Conservation (phyloP, 2,113 vertebrate species). For the Cottus gobio region DNA sequence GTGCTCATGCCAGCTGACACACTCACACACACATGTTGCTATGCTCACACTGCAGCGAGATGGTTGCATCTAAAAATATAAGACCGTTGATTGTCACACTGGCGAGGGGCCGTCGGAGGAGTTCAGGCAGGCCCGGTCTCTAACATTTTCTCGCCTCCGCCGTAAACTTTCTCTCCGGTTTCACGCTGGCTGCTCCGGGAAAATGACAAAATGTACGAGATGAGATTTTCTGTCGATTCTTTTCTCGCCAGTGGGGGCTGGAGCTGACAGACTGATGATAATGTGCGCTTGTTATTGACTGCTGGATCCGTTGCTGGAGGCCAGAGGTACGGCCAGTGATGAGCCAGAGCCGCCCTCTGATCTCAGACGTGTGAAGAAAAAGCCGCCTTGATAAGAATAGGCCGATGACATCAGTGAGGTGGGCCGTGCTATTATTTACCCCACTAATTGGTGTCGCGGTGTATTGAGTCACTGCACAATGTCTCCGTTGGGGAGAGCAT, state of each 20-base stretch:
- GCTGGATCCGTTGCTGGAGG: conserved; percentile 20
- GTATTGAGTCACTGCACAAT: conserved; percentile 54
- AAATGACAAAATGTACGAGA: conserved; percentile 38
- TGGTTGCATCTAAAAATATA: conserved; percentile 39
- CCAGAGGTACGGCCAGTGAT: conserved; percentile 35
- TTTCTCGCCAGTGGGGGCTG: conserved; percentile 23
- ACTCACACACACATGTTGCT: neutral
- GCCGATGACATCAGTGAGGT: conserved; percentile 37
- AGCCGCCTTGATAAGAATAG: conserved; percentile 60
- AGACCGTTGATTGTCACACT: conserved; percentile 40
- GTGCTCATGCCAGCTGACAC: conserved; percentile 5
- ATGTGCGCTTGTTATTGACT: conserved; percentile 53
- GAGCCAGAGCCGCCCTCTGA: conserved; percentile 62
- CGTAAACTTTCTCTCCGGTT: conserved; percentile 15
- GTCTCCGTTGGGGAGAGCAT: conserved; percentile 28
- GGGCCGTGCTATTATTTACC: conserved; percentile 65
- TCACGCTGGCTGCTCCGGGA: conserved; percentile 29
- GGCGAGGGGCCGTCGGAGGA: conserved; percentile 8
- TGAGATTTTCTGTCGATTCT: conserved; percentile 35
- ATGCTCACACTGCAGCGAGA: neutral
- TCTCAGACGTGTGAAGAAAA: conserved; percentile 58
- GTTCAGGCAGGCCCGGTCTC: neutral
- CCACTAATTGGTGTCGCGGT: conserved; percentile 72
- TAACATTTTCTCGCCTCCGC: neutral
- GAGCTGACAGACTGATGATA: conserved; percentile 41